Percentiles rank a stretch among this genome's conserved stretches.
phyloP scores from a whole-genome alignment of 1,140 invertebrate genomes.

The Lucilia sericata region DNA sequence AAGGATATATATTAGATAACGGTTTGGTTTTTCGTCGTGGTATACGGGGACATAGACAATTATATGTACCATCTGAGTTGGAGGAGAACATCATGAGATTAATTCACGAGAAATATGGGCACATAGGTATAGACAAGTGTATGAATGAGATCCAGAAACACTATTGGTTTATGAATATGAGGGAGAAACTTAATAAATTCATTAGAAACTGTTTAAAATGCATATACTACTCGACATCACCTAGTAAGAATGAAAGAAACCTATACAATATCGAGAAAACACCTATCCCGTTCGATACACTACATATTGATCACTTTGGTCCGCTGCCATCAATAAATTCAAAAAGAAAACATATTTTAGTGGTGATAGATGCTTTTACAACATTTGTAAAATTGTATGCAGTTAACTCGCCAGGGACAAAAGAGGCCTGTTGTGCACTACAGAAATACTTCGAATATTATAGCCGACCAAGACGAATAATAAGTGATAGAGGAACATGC shows the following conservation, averaged over 20 bases:
- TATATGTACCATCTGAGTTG: conserved; percentile 52
- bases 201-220: conserved; percentile 30
- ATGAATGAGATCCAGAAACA: not conserved
- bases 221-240: not conserved
- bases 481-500: conserved; percentile 55
- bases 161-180: conserved; percentile 33
- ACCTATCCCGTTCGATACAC: conserved; percentile 13
- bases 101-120: conserved; percentile 40
- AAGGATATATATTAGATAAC: conserved; percentile 33
- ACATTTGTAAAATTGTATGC: conserved; percentile 47
- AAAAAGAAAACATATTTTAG: conserved; percentile 47
- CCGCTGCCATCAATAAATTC: conserved; percentile 29
- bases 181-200: not conserved
- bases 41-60: not conserved
- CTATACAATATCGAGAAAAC: conserved; percentile 32
- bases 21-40: conserved; percentile 33
- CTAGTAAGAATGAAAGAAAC: not conserved
- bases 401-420: conserved; percentile 24
- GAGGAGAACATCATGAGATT: conserved; percentile 36
- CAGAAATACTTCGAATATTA: conserved; percentile 44
- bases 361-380: conserved; percentile 62
- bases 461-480: conserved; percentile 50
- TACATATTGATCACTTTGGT: conserved; percentile 42
- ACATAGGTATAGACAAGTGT: conserved; percentile 22
- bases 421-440: not conserved